Evolutionary conservation across 2,113 vertebrate genomes (phyloP).

Genomic region (Myxocyprinus asiaticus): DNA sequence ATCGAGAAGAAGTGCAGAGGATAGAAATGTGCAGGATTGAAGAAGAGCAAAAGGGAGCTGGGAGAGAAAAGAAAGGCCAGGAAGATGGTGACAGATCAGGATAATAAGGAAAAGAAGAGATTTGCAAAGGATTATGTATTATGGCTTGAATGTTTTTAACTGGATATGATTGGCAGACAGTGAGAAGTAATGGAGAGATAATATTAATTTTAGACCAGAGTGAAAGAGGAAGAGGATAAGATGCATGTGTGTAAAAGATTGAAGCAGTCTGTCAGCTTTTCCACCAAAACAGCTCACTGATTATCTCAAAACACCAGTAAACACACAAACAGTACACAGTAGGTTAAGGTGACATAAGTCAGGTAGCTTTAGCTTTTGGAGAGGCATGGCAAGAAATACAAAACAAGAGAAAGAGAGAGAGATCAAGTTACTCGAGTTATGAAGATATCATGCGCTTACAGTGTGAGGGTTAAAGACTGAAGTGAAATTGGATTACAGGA

Average conservation of each 20-base stretch:
- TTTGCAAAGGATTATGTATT: constrained; percentile 74
- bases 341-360: neutral
- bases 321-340: neutral
- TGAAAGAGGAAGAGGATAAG: too few relatives aligned
- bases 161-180: constrained; percentile 68
- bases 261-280: constrained; percentile 65
- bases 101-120: constrained; percentile 66
- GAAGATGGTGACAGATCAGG: constrained; percentile 57
- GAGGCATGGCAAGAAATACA: neutral
- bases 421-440: constrained; percentile 28
- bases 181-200: constrained; percentile 61
- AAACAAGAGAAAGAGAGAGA: constrained; percentile 8
- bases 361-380: neutral
- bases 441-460: constrained; percentile 21
- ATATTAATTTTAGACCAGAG: constrained; percentile 70
- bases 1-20: constrained; percentile 37
- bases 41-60: constrained; percentile 27
- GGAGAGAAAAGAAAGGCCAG: constrained; percentile 4
- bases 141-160: constrained; percentile 55
- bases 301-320: constrained; percentile 62
- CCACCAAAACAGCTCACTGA: constrained; percentile 56
- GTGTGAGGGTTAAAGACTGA: neutral
- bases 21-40: constrained; percentile 36
- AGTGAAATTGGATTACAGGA: constrained; percentile 21
- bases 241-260: constrained; percentile 19